These are phyloP conservation scores for Acheta domesticus DNA, from an alignment of 2,888 invertebrate genomes.

Conservation along the genomic window DNA sequence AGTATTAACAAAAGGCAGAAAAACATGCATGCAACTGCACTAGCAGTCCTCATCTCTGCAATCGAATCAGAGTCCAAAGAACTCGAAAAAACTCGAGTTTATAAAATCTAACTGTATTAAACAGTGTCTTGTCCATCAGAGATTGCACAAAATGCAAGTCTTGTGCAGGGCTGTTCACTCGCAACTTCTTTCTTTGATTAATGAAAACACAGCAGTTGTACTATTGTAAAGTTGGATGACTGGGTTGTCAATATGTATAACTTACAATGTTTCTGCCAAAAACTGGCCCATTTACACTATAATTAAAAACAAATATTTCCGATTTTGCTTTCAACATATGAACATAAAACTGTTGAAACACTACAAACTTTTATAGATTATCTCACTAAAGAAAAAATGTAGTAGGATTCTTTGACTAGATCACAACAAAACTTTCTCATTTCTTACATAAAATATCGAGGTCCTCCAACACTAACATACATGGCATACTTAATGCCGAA, in stretches of 20 bases:
- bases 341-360: neutral
- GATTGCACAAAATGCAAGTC: neutral
- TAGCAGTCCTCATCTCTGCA: neutral
- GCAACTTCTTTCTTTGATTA: neutral
- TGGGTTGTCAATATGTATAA: neutral
- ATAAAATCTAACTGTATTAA: neutral
- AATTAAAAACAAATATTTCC: neutral
- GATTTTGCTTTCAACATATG: neutral
- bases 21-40: constrained; percentile 3
- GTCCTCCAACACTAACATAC: neutral
- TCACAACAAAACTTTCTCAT: neutral
- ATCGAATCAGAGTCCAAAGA: neutral
- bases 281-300: neutral
- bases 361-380: neutral
- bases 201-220: neutral
- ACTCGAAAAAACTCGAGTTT: neutral
- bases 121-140: neutral
- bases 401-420: constrained; percentile 18
- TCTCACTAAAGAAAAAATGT: constrained; percentile 18
- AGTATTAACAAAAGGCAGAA: neutral
- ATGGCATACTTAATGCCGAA: neutral
- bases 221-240: neutral
- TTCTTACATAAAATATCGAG: neutral
- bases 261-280: neutral
- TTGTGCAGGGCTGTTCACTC: neutral